A percentile compares a stretch with the other conserved stretches of the same genome.
Conservation (phyloP, 2,888 invertebrate genomes). For the Leptura quadrifasciata region DNA sequence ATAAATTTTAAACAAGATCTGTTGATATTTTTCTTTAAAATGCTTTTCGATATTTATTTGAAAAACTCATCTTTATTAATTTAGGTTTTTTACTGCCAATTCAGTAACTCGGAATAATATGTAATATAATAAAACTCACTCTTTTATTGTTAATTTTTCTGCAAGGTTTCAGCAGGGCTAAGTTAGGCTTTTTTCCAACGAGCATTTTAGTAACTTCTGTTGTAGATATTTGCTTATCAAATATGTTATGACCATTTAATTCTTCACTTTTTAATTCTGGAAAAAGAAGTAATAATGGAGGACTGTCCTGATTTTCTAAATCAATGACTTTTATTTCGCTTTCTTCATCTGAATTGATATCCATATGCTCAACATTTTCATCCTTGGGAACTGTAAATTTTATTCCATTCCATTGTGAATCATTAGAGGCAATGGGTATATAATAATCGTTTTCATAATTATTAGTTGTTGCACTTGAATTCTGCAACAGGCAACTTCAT, state of each 20-base stretch:
- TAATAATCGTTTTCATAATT: constrained; percentile 45
- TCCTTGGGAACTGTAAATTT: constrained; percentile 38
- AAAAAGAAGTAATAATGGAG: constrained; percentile 62
- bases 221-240: constrained; percentile 55
- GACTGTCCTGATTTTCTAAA: constrained; percentile 53
- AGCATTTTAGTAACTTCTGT: constrained; percentile 64
- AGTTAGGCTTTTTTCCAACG: constrained; percentile 66
- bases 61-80: too few species aligned
- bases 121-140: constrained; percentile 22
- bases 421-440: constrained; percentile 48
- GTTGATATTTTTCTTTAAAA: too few species aligned
- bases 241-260: constrained; percentile 30
- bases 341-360: constrained; percentile 49
- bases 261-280: constrained; percentile 62
- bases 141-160: constrained; percentile 51
- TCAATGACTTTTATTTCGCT: constrained; percentile 60
- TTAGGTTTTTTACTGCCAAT: too few species aligned
- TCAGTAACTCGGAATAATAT: too few species aligned
- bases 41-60: too few species aligned
- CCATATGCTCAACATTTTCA: constrained; percentile 42
- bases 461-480: constrained; percentile 2
- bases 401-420: constrained; percentile 53
- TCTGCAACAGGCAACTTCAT: constrained; percentile 10
- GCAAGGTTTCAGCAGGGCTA: constrained; percentile 60
- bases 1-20: too few species aligned